Evolutionary conservation across 2,797 vertebrate genomes (phyloP).

Genomic region (Jordanella pulchra): DNA sequence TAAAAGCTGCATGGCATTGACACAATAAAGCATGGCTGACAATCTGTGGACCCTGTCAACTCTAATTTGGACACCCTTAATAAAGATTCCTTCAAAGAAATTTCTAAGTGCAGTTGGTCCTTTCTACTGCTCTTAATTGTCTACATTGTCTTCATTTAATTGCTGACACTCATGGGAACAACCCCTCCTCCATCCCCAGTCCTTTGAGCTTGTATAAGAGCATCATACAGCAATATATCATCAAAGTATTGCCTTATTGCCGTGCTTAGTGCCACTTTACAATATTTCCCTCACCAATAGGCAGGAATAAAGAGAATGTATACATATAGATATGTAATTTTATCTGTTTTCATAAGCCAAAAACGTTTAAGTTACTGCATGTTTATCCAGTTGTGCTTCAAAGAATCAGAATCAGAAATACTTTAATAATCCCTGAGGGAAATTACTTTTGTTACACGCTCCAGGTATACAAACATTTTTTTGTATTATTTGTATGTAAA

Average conservation of each 20-base stretch:
- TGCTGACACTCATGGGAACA: slow-evolving; percentile 35
- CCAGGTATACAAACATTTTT: too few relatives aligned
- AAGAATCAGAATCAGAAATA: too few relatives aligned
- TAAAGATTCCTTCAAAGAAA: slow-evolving; percentile 44
- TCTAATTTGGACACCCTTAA: slow-evolving; percentile 24
- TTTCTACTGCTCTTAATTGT: slow-evolving; percentile 57
- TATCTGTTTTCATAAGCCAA: slow-evolving; percentile 23
- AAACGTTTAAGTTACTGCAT: slow-evolving; percentile 31
- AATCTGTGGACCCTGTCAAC: neutral
- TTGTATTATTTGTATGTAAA: too few relatives aligned
- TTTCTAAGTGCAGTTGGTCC: slow-evolving; percentile 40
- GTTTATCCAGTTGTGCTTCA: neutral
- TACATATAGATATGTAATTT: neutral
- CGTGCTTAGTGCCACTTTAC: slow-evolving; percentile 57
- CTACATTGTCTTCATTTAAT: slow-evolving; percentile 49
- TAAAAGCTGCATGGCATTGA: slow-evolving; percentile 9
- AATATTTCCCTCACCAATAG: slow-evolving; percentile 43
- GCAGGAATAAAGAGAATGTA: neutral
- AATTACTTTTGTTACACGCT: too few relatives aligned
- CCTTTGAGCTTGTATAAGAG: slow-evolving; percentile 46
- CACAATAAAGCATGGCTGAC: slow-evolving; percentile 3
- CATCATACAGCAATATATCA: slow-evolving; percentile 51
- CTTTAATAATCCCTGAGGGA: too few relatives aligned
- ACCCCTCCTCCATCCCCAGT: slow-evolving; percentile 5
- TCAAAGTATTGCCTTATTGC: slow-evolving; percentile 56